Conservation (phyloP, 2,888 invertebrate genomes). For the Heliconius aoede region DNA sequence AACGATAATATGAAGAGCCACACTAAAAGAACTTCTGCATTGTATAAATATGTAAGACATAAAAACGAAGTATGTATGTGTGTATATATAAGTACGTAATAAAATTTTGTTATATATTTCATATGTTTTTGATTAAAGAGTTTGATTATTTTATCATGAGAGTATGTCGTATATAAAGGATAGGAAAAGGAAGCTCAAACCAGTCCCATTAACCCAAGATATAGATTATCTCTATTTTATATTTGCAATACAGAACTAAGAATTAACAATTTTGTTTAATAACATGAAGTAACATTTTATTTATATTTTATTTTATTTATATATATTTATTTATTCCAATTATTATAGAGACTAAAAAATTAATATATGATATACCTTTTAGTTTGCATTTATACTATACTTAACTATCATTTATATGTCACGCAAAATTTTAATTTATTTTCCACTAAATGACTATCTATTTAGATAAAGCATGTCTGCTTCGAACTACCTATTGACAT, state of each 20-base stretch:
- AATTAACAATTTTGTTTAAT: no score
- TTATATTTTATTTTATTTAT: no score
- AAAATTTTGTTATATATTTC: neutral
- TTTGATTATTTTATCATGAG: neutral
- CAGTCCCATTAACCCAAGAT: no score
- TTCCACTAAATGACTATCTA: slow-evolving; percentile 73
- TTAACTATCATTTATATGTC: neutral
- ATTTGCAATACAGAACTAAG: no score
- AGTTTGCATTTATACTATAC: no score
- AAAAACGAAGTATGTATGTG: neutral
- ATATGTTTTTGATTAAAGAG: neutral
- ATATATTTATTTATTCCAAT: no score
- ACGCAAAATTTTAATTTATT: neutral
- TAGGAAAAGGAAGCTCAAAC: no score
- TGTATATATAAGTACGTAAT: neutral
- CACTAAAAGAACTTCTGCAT: slow-evolving; percentile 39
- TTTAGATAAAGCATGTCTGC: slow-evolving; percentile 55
- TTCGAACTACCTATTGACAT: slow-evolving; percentile 58
- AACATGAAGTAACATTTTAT: no score
- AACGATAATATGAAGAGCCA: slow-evolving; percentile 50
- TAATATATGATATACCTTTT: no score
- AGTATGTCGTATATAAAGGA: neutral
- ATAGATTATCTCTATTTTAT: no score
- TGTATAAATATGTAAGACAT: slow-evolving; percentile 38
- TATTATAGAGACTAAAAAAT: no score